Evolutionary conservation across 2,888 invertebrate species (phyloP), one percentile per base, ranked within the genome.

Genomic region (Ischnus inquisitorius): DNA sequence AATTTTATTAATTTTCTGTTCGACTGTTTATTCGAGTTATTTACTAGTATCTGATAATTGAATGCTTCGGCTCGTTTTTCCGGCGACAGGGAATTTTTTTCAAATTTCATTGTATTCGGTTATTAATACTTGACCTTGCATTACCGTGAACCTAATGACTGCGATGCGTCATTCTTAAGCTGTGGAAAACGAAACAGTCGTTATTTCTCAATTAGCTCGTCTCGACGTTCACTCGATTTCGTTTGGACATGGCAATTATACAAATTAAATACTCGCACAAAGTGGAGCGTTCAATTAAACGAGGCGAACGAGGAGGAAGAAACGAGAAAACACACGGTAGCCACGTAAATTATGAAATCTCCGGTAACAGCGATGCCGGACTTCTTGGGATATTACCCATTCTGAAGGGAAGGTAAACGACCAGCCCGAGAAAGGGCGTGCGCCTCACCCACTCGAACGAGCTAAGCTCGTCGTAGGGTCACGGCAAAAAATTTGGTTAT

Each of bases 171-270:
- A 75, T 5, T 6, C 14, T 28, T 43, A 14, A n/a, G 46, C 16
- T 22, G 5, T 22, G n/a, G 48, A 64, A 65, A 51, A 34, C n/a
- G 51, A 41, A 75, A 60, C 41, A 22, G 41, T 77, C 77, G 68
- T 77, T 77, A 77, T 77, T 34, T 68, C 28, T 60, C 77, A 57
- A 77, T 77, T 77, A 77, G 77, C 67, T 43, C 25, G 34, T n/a
- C 28, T 16, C 43, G 57, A 12, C 57, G 54, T 57, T 67, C 43
- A 43, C 43, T 16, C n/a, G n/a, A 69, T 69, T 48, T 51, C 51
- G 39, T 46, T 43, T 72, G n/a, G 8, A 16, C 1, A 16, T 41
- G 8, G 54, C 51, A 10, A 46, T 57, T 43, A 12, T 60, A 46
- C 60, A 16, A 74, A 43, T 25, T 65, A 25, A 46, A 43, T 74